A percentile compares a stretch with the other conserved stretches of the same genome.
These are phyloP conservation scores for Xanthorhoe spadicearia DNA, from an alignment of 2,888 invertebrate genomes.

Conservation along the genomic window DNA sequence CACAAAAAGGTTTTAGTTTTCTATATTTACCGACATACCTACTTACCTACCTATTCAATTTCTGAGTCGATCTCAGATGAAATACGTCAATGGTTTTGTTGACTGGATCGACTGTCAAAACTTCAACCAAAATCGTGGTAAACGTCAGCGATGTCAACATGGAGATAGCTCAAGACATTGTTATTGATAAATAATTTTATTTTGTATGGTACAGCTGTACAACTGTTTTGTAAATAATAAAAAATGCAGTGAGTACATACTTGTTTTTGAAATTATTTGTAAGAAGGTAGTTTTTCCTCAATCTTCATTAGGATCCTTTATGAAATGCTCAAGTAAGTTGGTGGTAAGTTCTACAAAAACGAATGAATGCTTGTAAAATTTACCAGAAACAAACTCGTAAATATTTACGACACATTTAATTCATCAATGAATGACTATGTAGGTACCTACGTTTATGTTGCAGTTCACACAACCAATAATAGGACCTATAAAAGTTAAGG, in stretches of 20 bases:
- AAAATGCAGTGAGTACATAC: conserved; percentile 50
- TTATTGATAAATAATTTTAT: conserved; percentile 16
- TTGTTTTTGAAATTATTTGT: too few relatives aligned
- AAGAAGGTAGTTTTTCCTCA: too few relatives aligned
- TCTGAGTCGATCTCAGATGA: too few relatives aligned
- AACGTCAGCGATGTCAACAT: conserved; percentile 25
- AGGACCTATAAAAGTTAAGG: conserved; percentile 21
- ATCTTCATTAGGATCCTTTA: too few relatives aligned
- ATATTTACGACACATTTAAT: conserved; percentile 32
- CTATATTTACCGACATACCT: too few relatives aligned
- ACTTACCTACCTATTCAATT: too few relatives aligned
- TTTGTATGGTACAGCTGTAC: conserved; percentile 15
- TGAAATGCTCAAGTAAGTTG: too few relatives aligned
- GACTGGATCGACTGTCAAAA: not conserved
- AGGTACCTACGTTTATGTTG: conserved; percentile 34
- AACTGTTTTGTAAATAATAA: not conserved
- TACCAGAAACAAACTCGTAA: conserved; percentile 2
- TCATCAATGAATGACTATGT: conserved; percentile 33
- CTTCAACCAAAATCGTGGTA: conserved; percentile 11
- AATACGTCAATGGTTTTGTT: too few relatives aligned
- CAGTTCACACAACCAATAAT: conserved; percentile 25
- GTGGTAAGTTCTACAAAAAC: conserved; percentile 11
- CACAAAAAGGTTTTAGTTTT: not conserved
- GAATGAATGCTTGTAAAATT: not conserved
- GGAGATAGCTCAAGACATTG: conserved; percentile 8